Conservation (phyloP, 2,888 invertebrate genomes). For the Sepioteuthis lessoniana region DNA sequence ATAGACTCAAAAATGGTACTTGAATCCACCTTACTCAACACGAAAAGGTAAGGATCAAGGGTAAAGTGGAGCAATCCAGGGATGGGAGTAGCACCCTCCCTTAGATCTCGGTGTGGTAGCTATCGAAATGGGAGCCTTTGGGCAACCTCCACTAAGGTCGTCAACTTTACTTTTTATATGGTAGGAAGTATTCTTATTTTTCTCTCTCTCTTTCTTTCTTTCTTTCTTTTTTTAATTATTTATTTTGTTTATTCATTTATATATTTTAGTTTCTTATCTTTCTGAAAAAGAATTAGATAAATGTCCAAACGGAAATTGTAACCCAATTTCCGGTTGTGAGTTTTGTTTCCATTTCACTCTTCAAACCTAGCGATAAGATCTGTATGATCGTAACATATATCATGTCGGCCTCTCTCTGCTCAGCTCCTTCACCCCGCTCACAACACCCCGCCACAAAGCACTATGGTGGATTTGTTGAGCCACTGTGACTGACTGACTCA, state of each 20-base stretch:
- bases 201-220: not conserved
- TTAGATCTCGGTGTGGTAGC: too few species aligned
- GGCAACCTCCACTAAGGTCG: too few species aligned
- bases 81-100: too few species aligned
- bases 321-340: not conserved
- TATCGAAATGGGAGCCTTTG: too few species aligned
- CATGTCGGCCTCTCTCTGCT: not conserved
- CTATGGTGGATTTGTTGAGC: not conserved
- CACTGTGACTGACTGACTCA: not conserved
- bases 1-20: too few species aligned
- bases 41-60: too few species aligned
- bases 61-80: too few species aligned
- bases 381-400: not conserved
- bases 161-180: too few species aligned
- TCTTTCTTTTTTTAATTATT: not conserved
- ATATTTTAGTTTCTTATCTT: not conserved
- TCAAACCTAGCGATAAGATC: not conserved
- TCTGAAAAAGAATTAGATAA: not conserved
- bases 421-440: too few species aligned
- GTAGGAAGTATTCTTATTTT: not conserved
- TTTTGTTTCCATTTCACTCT: not conserved
- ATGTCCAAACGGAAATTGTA: not conserved
- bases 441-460: not conserved
- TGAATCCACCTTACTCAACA: too few species aligned
- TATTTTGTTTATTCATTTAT: not conserved